Evolutionary conservation across 2,888 invertebrate species (phyloP), one percentile per base, ranked within the genome.

Genomic region (Hecatera dysodea): DNA sequence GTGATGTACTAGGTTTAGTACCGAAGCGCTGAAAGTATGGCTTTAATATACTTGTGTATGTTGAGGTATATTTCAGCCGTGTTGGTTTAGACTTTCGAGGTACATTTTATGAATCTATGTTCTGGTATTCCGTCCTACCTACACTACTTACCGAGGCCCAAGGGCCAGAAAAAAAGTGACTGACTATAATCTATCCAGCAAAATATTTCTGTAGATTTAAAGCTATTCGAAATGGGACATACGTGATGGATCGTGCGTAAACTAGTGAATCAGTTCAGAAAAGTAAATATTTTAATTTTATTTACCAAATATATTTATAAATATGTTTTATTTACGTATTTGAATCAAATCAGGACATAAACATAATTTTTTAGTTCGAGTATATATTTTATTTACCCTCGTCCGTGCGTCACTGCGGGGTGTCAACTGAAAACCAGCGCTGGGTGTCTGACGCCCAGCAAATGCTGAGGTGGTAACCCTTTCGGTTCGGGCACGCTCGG

Each of bases 1-100:
- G 64, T 81, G 72, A 72, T 67, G 60, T 76, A 75, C 60, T 71
- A 80, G 79, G 56, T 71, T 67, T 71, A 79, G 61, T 63, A 78
- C 68, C 68, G 78, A 64, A 64, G 60, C 53, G 17, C 19, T 22
- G n/a, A 72, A 72, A 72, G 72, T 72, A 70, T 67, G 76, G 62
- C 63, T 53, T 75, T 75, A 75, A 75, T 80, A 75, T 75, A 52
- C 53, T 29, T 50, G 29, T 75, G 62, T 73, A 67, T 48, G 42
- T 66, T 60, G 4, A 44, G 24, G 15, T 69, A 50, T 69, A 42
- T n/a, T 39, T 56, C 56, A 52, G n/a, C 22, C 19, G 7, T 77
- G 22, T 36, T 24, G 27, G 44, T 46, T 50, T n/a, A 50, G 19
- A 42, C 15, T 36, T 36, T n/a, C 22, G 24, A 69, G 29, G 46